Conservation (phyloP, 2,113 vertebrate species). For the Myotis davidii region DNA sequence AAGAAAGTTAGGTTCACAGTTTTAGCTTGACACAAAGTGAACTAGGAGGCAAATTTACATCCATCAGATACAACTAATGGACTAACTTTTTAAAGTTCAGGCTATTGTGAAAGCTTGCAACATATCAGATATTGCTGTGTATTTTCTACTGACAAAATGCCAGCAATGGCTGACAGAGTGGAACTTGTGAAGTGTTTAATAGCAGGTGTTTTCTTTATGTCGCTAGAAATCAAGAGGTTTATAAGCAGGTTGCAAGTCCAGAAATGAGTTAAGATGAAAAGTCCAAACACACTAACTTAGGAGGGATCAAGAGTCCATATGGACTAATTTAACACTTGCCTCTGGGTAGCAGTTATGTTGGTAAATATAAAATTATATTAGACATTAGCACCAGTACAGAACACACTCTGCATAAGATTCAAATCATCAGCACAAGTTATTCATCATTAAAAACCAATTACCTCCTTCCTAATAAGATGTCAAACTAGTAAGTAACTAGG, state of each 20-base stretch:
- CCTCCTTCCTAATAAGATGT: constrained; percentile 25
- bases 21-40: constrained; percentile 84
- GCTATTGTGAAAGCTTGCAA: constrained; percentile 55
- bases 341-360: not conserved
- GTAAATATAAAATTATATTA: constrained; percentile 51
- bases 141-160: constrained; percentile 38
- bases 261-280: not conserved
- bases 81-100: constrained; percentile 55
- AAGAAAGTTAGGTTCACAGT: constrained; percentile 84
- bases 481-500: constrained; percentile 54
- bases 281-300: constrained; percentile 14
- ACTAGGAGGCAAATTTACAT: constrained; percentile 82
- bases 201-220: constrained; percentile 41
- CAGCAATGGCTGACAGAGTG: not conserved
- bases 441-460: not conserved
- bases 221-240: constrained; percentile 46
- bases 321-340: constrained; percentile 57
- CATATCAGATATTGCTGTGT: constrained; percentile 55
- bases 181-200: constrained; percentile 30
- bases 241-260: not conserved
- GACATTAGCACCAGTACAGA: constrained; percentile 63
- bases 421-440: constrained; percentile 42
- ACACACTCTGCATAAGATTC: constrained; percentile 10
- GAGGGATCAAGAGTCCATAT: not conserved
- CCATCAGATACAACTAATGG: constrained; percentile 79